Evolutionary conservation across 2,113 vertebrate species (phyloP).

Genomic region (Ciconia stormi): DNA sequence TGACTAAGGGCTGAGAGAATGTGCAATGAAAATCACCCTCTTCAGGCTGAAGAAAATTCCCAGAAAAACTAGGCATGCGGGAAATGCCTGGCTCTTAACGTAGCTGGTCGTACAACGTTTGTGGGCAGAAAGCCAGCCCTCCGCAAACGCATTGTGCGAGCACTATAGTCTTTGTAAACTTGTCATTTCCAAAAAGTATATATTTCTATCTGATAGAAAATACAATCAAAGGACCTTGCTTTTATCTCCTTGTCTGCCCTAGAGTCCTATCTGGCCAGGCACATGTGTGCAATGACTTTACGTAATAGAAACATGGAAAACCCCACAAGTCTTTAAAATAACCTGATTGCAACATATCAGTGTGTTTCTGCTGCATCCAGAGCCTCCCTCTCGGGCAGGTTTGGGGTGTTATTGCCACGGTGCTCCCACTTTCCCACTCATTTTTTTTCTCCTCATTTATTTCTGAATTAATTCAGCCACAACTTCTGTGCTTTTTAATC

Average conservation of each 20-base stretch:
- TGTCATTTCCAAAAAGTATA: neutral
- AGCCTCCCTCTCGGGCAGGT: neutral
- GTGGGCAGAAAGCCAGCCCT: constrained; percentile 57
- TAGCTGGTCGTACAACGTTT: neutral
- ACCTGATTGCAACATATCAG: accelerated
- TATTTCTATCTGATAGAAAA: neutral
- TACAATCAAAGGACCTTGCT: neutral
- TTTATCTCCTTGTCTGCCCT: neutral
- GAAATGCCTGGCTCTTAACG: constrained; percentile 72
- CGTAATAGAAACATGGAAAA: neutral
- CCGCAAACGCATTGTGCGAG: constrained; percentile 27
- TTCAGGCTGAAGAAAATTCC: constrained; percentile 72
- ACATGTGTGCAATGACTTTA: neutral
- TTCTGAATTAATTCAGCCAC: neutral
- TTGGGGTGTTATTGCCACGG: neutral
- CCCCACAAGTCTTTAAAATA: neutral
- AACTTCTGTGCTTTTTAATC: neutral
- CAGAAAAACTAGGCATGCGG: constrained; percentile 72
- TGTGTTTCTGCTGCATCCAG: neutral
- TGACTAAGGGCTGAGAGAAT: constrained; percentile 76
- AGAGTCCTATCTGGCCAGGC: neutral
- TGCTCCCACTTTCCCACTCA: neutral
- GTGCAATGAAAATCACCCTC: constrained; percentile 47
- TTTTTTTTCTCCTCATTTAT: neutral
- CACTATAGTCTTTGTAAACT: neutral